phyloP scores from a whole-genome alignment of 2,797 vertebrate species.

The Poecilia picta region DNA sequence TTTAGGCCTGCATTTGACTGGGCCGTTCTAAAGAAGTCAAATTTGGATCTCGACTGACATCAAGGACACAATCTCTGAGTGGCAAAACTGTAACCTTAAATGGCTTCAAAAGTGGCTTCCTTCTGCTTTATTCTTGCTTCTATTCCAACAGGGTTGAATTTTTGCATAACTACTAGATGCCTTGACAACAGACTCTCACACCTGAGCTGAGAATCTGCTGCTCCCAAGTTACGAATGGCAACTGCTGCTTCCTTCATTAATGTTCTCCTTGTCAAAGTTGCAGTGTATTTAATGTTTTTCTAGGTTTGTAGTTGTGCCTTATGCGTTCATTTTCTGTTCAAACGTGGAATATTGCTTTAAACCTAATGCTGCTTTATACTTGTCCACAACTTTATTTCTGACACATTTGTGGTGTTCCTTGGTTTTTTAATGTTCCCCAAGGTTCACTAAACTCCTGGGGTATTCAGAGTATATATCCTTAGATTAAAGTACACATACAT shows the following conservation, averaged over 20 bases:
- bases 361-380: background rate
- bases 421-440: background rate
- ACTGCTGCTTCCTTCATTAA: background rate
- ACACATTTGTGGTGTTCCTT: background rate
- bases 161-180: background rate
- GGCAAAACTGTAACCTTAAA: background rate
- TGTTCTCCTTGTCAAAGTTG: background rate
- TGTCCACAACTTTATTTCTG: background rate
- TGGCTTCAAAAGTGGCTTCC: background rate
- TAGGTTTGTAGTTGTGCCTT: background rate
- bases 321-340: background rate
- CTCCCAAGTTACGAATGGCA: background rate
- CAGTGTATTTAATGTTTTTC: background rate
- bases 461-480: background rate
- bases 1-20: background rate
- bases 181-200: background rate
- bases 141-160: background rate
- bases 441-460: background rate
- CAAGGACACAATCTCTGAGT: background rate
- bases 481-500: background rate
- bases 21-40: background rate
- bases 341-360: background rate
- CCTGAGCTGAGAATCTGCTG: background rate
- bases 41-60: background rate
- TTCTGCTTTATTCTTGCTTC: background rate